phyloP scores from a whole-genome alignment of 2,888 invertebrate species.

The Tholera decimalis region DNA sequence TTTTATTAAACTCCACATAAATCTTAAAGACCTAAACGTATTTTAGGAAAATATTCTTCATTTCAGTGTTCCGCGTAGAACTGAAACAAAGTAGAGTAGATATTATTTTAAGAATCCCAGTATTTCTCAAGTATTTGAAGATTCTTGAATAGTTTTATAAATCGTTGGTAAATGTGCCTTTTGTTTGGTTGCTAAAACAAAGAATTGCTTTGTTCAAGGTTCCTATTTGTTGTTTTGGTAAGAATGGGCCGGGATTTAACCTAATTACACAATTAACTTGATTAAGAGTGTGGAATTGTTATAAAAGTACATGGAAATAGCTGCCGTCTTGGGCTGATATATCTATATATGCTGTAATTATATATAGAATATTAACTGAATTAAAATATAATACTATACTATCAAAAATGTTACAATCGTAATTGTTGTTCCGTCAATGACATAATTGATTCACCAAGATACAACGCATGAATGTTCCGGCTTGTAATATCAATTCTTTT shows the following conservation, averaged over 20 bases:
- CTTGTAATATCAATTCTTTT: too few species aligned
- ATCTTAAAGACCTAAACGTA: constrained; percentile 14
- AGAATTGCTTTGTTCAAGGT: constrained; percentile 15
- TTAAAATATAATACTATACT: too few species aligned
- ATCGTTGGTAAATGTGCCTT: constrained; percentile 3
- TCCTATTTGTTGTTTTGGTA: constrained; percentile 12
- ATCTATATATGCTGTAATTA: neutral
- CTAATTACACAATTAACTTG: neutral
- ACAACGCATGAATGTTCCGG: too few species aligned
- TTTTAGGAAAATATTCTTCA: constrained; percentile 24
- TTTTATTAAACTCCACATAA: constrained; percentile 26
- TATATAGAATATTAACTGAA: too few species aligned
- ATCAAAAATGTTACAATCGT: too few species aligned
- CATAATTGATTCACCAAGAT: too few species aligned
- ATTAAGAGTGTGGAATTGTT: too few species aligned
- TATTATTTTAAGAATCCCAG: constrained; percentile 33
- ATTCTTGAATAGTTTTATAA: constrained; percentile 31
- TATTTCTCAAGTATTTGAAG: constrained; percentile 13
- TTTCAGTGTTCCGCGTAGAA: constrained; percentile 26
- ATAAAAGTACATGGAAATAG: neutral
- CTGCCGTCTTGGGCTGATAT: neutral
- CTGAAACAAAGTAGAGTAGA: constrained; percentile 12
- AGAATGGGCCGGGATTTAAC: neutral
- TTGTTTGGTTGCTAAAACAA: constrained; percentile 35
- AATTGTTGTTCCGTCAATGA: too few species aligned